phyloP scores from a whole-genome alignment of 2,888 invertebrate genomes.

The Aricia artaxerxes region DNA sequence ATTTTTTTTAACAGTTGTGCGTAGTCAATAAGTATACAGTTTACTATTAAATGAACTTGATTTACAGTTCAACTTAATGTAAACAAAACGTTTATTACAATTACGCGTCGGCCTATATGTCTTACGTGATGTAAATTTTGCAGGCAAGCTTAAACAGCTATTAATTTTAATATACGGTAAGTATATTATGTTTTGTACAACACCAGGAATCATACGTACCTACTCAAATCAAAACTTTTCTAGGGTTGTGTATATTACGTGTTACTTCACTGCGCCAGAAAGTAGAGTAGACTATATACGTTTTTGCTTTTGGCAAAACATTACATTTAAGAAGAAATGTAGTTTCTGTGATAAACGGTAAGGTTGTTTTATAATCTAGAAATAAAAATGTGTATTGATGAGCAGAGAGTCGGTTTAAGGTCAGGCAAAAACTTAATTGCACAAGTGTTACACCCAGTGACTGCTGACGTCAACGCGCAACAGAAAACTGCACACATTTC shows the following conservation, averaged over 20 bases:
- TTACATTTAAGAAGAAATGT: neutral
- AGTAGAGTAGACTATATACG: too few species aligned
- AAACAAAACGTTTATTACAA: neutral
- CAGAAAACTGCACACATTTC: constrained; percentile 5
- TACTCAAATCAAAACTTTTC: too few species aligned
- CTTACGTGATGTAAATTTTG: constrained; percentile 8
- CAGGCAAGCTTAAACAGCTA: neutral
- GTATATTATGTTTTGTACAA: too few species aligned
- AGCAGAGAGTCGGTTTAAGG: neutral
- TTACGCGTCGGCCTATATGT: neutral
- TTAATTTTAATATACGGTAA: neutral
- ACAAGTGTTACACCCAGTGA: constrained; percentile 12
- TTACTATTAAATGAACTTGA: neutral
- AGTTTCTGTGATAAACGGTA: neutral
- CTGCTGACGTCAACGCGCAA: constrained; percentile 8
- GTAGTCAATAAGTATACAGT: neutral
- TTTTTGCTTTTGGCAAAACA: too few species aligned
- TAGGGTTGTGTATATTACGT: too few species aligned
- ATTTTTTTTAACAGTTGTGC: too few species aligned
- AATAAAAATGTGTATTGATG: neutral
- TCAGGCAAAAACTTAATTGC: constrained; percentile 13
- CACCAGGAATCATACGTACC: too few species aligned
- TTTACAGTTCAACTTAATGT: neutral
- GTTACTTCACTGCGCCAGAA: too few species aligned
- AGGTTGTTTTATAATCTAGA: neutral